Base-by-base conservation (phyloP, 1,140 invertebrate species). In the Thalassaphorura encarpata region DNA sequence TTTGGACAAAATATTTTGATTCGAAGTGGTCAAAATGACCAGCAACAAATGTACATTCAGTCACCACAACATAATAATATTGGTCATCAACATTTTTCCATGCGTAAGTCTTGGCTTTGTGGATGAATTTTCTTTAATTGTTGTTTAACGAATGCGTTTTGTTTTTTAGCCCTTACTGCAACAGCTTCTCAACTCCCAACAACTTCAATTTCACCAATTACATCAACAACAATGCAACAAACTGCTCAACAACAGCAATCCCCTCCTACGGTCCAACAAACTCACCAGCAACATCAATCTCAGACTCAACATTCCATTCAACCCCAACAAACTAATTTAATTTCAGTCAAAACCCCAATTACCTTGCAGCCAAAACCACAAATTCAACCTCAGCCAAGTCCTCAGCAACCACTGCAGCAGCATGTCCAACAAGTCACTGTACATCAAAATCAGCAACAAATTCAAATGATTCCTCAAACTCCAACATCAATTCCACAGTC, bases 31-130 rank as follows among this genome's bases (percentile, higher is more conserved):
- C 91, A 61, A 72, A 87, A 53, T 83, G 85, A 41, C 41, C 62
- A 21, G 85, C 87, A 89, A 68, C 79, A 80, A 16, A 89, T 92
- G 83, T 89, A 87, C 63, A 89, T 92, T 62, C 87, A 89, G 67
- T 85, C 82, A 67, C 82, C 85, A 13, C 84, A 85, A 59, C 76
- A 77, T 18, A 60, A 43, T 18, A 57, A 55, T 18, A 46, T 54
- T 2, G 52, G 36, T 3, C 56, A 61, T 46, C 63, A 64, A 29
- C 63, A 65, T 23, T 65, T 65, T 33, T 56, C 63, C 4, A 65
- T 65, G 63, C 56, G 63, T 65, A 60, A 60, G 60, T 54, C 11
- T 28, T 54, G 26, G 26, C 48, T 43, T 58, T 42, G 15, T 33
- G 36, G 5, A n/a, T 29, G 52, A 23, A 48, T 23, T 47, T 47